A percentile compares a stretch with the other conserved stretches of the same genome.
Conservation (phyloP, 2,113 vertebrate species). For the Caranx ignobilis region DNA sequence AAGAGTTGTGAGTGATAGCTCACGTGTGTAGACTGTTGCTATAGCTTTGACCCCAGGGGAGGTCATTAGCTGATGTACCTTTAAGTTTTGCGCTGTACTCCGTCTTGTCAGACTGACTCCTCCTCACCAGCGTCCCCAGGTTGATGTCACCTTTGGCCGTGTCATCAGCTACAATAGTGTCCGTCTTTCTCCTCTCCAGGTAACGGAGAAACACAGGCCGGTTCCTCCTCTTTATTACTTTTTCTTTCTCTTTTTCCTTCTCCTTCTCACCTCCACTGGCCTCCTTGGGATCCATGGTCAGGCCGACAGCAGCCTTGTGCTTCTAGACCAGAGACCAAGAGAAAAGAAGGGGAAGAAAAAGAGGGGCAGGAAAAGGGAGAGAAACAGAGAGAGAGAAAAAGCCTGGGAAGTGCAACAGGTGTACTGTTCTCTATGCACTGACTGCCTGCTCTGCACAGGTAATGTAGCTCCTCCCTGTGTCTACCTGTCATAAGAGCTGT, state of each 20-base stretch:
- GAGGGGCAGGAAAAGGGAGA: conserved; percentile 38
- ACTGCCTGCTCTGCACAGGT: conserved; percentile 84
- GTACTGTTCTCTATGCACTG: conserved; percentile 80
- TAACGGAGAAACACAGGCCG: conserved; percentile 89
- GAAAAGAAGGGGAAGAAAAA: conserved; percentile 42
- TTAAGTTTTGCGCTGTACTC: conserved; percentile 95
- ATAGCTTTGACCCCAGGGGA: conserved; percentile 72
- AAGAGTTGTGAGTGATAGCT: conserved; percentile 21
- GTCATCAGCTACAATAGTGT: conserved; percentile 87
- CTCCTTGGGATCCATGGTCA: conserved; percentile 84
- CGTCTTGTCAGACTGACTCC: conserved; percentile 96
- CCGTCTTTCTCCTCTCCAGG: conserved; percentile 93
- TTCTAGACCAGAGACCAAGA: conserved; percentile 28
- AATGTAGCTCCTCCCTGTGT: conserved; percentile 84
- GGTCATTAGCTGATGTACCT: conserved; percentile 86
- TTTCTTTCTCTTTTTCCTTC: conserved; percentile 82
- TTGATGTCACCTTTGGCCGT: conserved; percentile 83
- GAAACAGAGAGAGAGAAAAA: conserved; percentile 52
- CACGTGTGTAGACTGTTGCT: conserved; percentile 63
- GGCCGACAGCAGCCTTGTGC: conserved; percentile 48
- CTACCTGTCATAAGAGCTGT: conserved; percentile 85
- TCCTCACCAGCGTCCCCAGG: conserved; percentile 88
- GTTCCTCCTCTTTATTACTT: conserved; percentile 86
- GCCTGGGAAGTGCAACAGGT: conserved; percentile 84
- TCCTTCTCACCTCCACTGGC: conserved; percentile 74